These are phyloP conservation scores for Ciconia maguari DNA, from an alignment of 2,113 vertebrate species.

Conservation along the genomic window DNA sequence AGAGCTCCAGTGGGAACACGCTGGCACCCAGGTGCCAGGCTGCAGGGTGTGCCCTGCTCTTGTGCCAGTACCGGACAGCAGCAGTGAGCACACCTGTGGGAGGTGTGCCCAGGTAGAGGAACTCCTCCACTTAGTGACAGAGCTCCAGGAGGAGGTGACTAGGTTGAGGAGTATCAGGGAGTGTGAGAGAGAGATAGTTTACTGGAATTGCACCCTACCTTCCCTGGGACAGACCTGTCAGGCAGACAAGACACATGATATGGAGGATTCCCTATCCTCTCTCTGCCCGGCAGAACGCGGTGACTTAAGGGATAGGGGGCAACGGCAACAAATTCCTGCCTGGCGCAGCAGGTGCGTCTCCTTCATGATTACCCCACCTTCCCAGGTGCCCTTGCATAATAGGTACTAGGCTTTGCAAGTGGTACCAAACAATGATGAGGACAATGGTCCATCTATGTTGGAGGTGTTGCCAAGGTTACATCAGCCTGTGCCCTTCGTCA, in stretches of 20 bases:
- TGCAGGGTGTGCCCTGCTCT: no score
- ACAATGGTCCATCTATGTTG: neutral
- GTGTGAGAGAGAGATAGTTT: neutral
- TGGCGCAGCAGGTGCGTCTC: neutral
- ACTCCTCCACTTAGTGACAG: no score
- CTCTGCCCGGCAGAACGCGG: neutral
- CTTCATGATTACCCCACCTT: no score
- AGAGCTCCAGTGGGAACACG: no score
- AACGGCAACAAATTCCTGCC: no score
- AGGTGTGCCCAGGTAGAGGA: no score
- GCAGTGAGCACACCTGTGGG: no score
- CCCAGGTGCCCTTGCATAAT: neutral
- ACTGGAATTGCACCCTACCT: neutral
- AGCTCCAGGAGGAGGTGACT: neutral
- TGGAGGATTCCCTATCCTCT: neutral
- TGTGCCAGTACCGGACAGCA: accelerated
- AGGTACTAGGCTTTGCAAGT: neutral
- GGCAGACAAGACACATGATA: neutral
- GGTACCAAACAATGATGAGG: neutral
- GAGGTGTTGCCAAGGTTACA: neutral
- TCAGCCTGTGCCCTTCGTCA: neutral
- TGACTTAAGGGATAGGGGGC: neutral
- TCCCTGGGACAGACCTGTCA: neutral
- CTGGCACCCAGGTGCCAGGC: no score
- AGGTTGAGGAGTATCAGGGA: neutral